These are phyloP conservation scores for Orycteropus afer DNA, from an alignment of 2,113 vertebrate genomes.

Conservation along the genomic window DNA sequence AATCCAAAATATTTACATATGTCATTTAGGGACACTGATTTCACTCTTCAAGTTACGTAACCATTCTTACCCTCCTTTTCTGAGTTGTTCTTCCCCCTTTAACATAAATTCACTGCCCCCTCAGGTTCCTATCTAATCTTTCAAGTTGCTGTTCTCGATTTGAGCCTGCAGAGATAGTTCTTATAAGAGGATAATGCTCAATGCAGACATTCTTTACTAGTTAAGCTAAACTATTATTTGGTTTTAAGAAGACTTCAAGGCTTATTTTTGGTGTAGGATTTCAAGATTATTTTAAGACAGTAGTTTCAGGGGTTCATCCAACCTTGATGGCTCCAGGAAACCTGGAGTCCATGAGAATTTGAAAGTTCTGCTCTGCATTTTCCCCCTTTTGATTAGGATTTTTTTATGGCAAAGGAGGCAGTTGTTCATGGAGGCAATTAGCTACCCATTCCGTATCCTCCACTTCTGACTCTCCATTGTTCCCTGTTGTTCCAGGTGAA, in stretches of 20 bases:
- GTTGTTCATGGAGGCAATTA: too few species aligned
- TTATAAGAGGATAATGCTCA: not conserved
- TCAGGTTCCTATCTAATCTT: not conserved
- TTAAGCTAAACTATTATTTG: not conserved
- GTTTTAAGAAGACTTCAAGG: not conserved
- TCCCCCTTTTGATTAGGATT: not conserved
- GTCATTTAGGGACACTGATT: not conserved
- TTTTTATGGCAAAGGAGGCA: not conserved
- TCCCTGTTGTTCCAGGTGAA: too few species aligned
- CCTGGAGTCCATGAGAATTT: not conserved
- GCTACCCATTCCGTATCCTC: too few species aligned
- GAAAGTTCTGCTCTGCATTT: not conserved
- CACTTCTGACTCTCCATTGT: too few species aligned
- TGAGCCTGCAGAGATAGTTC: not conserved
- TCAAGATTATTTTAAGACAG: not conserved
- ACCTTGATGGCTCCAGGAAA: not conserved
- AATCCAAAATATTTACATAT: not conserved
- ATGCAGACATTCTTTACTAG: not conserved
- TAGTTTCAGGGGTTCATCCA: not conserved
- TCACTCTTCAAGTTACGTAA: not conserved
- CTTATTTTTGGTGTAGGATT: not conserved
- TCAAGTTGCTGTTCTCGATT: not conserved
- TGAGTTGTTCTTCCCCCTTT: not conserved
- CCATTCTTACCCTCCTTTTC: not conserved
- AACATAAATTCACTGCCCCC: not conserved